Conservation (phyloP, 2,888 invertebrate genomes). For the Chymomyza amoena region DNA sequence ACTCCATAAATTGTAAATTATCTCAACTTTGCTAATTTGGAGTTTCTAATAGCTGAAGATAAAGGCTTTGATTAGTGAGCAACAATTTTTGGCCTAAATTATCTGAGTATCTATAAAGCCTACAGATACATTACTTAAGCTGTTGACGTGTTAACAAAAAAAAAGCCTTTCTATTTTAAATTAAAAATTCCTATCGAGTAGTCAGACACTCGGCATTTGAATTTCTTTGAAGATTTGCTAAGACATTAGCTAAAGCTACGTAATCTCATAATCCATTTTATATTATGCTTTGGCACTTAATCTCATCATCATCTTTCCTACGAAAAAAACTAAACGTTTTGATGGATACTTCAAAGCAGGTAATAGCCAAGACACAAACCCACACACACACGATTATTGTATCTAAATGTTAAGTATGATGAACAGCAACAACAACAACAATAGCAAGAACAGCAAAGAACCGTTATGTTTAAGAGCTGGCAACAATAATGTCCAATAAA, state of each 20-base stretch:
- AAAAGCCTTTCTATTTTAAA: too few species aligned
- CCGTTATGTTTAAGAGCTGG: not conserved
- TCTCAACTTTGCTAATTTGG: too few species aligned
- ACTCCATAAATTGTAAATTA: too few species aligned
- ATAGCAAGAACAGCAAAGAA: slow-evolving; percentile 18
- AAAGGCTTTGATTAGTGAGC: too few species aligned
- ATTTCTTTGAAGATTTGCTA: too few species aligned
- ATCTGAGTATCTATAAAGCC: too few species aligned
- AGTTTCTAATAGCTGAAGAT: too few species aligned
- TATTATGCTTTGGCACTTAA: not conserved
- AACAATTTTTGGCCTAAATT: too few species aligned
- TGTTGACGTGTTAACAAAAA: too few species aligned
- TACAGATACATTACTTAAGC: too few species aligned
- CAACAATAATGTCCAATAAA: not conserved
- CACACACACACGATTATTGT: slow-evolving; percentile 21
- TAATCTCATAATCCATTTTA: slow-evolving; percentile 31
- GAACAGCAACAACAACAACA: slow-evolving; percentile 37
- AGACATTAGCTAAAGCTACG: slow-evolving; percentile 11
- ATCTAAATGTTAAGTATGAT: not conserved
- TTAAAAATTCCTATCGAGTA: too few species aligned
- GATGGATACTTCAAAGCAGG: not conserved
- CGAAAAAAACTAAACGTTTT: not conserved
- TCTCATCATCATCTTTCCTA: not conserved
- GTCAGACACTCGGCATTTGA: too few species aligned
- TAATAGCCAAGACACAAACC: not conserved